A percentile compares a stretch with the other conserved stretches of the same genome.
Evolutionary conservation across 2,888 invertebrate species (phyloP).

Genomic region (Drosophila nigricruria): DNA sequence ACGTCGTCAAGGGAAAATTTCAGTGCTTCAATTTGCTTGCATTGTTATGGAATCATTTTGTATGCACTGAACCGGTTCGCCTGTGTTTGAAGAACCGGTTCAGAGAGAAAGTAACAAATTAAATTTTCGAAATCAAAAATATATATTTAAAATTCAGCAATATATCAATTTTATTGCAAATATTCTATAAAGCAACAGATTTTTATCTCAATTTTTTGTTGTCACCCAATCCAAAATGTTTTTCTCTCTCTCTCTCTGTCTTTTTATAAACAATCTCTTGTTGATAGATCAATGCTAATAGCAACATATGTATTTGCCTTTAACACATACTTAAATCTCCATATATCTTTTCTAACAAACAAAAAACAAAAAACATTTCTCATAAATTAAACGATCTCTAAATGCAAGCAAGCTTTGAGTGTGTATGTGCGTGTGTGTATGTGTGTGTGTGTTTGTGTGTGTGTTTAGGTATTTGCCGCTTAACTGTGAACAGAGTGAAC

Average conservation of each 20-base stretch:
- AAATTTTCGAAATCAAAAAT: not conserved
- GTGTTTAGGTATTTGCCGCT: slow-evolving; percentile 19
- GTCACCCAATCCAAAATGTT: not conserved
- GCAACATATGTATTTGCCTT: slow-evolving; percentile 58
- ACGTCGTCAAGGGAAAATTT: slow-evolving; percentile 64
- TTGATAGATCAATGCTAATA: slow-evolving; percentile 65
- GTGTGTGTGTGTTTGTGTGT: slow-evolving; percentile 11
- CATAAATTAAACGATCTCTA: slow-evolving; percentile 13
- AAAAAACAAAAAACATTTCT: slow-evolving; percentile 9
- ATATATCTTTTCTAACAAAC: slow-evolving; percentile 22
- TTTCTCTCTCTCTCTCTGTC: not conserved
- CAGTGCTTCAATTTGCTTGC: slow-evolving; percentile 13
- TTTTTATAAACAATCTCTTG: slow-evolving; percentile 12
- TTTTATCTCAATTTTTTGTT: not conserved
- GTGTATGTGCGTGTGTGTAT: slow-evolving; percentile 1
- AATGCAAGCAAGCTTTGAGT: slow-evolving; percentile 24
- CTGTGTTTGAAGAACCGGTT: not conserved
- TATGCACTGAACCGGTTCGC: slow-evolving; percentile 8
- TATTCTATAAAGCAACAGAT: not conserved
- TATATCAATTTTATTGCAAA: not conserved
- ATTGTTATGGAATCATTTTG: slow-evolving; percentile 3
- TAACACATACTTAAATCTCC: slow-evolving; percentile 41
- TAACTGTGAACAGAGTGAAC: slow-evolving; percentile 55
- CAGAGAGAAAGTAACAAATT: not conserved
- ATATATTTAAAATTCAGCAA: not conserved